Conservation (phyloP, 1,140 invertebrate genomes). For the Drosophila albomicans region DNA sequence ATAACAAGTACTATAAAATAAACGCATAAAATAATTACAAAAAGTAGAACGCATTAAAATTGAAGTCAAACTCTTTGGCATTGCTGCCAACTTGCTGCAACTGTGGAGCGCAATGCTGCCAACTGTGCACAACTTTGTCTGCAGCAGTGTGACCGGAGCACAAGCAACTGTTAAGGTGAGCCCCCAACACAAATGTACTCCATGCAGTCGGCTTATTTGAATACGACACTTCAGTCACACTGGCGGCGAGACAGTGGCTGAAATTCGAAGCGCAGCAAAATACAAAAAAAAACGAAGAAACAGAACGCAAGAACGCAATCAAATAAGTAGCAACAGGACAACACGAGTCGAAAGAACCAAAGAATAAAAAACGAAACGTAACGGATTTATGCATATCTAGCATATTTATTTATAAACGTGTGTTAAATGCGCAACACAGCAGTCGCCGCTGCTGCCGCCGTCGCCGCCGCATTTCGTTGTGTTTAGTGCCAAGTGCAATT, state of each 20-base stretch:
- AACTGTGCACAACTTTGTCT: background rate
- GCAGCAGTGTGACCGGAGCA: constrained; percentile 19
- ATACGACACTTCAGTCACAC: constrained; percentile 28
- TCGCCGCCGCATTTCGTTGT: constrained; percentile 7
- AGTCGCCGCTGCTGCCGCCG: no score
- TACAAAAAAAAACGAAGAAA: constrained; percentile 39
- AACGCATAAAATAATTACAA: no score
- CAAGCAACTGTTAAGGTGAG: background rate
- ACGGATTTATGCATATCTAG: constrained; percentile 56
- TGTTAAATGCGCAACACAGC: constrained; percentile 33
- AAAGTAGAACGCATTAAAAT: background rate
- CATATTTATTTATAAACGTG: constrained; percentile 75
- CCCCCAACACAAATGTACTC: background rate
- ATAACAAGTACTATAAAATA: no score
- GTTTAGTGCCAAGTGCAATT: constrained; percentile 49
- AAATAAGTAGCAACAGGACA: constrained; percentile 51
- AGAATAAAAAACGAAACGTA: background rate
- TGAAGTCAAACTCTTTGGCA: background rate
- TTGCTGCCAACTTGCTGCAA: constrained; percentile 14
- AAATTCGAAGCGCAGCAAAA: constrained; percentile 64
- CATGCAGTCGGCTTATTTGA: constrained; percentile 10
- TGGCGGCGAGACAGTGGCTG: constrained; percentile 46
- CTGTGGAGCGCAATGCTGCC: constrained; percentile 1
- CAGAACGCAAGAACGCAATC: constrained; percentile 30
- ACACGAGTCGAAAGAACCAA: constrained; percentile 28